phyloP scores from a whole-genome alignment of 2,888 invertebrate species.

The Monochamus alternatus region DNA sequence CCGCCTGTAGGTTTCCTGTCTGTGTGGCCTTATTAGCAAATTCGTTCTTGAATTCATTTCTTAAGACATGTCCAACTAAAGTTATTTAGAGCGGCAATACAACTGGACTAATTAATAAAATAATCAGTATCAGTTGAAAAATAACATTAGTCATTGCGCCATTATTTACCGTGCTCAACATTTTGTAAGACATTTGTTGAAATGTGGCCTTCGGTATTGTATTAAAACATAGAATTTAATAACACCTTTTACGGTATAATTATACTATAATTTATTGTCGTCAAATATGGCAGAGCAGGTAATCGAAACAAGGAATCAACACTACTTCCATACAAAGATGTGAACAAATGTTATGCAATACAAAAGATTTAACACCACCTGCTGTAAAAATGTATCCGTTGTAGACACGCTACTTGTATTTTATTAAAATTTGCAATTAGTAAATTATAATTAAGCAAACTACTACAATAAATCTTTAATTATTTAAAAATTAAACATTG shows the following conservation, averaged over 20 bases:
- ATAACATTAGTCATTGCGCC: neutral
- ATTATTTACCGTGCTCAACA: neutral
- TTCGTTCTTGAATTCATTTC: neutral
- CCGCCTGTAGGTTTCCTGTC: neutral
- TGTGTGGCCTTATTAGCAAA: slow-evolving; percentile 1
- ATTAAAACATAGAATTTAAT: neutral
- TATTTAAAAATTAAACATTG: no score
- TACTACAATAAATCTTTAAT: no score
- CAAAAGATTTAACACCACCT: no score
- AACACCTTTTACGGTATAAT: neutral
- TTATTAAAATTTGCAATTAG: no score
- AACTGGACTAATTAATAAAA: slow-evolving; percentile 2
- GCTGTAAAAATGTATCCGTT: no score
- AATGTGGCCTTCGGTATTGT: neutral
- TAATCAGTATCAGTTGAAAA: neutral
- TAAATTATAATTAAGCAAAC: no score
- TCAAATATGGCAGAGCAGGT: neutral
- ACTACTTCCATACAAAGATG: neutral
- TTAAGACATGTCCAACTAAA: neutral
- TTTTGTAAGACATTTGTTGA: slow-evolving; percentile 7
- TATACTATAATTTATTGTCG: neutral
- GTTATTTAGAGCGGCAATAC: neutral
- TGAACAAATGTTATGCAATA: no score
- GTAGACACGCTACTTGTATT: no score
- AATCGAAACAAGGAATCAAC: neutral